Evolutionary conservation across 2,113 vertebrate genomes (phyloP), one percentile per base, ranked within the genome.

Genomic region (Syngnathus typhle): DNA sequence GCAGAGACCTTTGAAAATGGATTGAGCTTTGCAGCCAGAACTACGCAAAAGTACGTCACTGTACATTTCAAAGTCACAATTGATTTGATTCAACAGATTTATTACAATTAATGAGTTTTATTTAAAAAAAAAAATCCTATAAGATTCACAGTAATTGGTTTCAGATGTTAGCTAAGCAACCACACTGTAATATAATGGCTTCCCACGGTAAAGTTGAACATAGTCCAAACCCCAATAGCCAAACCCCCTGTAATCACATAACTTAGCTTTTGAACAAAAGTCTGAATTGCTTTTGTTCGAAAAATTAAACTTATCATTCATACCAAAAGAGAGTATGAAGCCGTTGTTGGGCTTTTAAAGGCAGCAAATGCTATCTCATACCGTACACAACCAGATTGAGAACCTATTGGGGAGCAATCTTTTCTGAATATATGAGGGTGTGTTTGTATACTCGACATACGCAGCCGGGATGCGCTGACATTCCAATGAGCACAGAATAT

Each of bases 31-130:
- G 1, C 49, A 59, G 21, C 18, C 8, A 47, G 36, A 44, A 60
- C 12, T 4, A 52, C 32, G 21, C 38, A 41, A 43, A 19, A 41
- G 16, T 39, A 27, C 2, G 27, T 32, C 27, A 32, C 27, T 61
- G 39, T n/a, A 16, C 9, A 41, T 43, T 21, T 43, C 18, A 43
- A 38, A 38, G 6, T 43, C 18, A 61, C 38, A n/a, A 61, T 11
- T 21, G 6, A 61, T 44, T 49, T 19, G 16, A 3, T 37, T 37
- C 18, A 63, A 80, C 38, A 63, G 77, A 67, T 85, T 85, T 81
- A 88, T 84, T 86, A 81, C 60, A 85, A 60, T 67, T 79, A 32
- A 81, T 69, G 41, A 70, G 63, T 77, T 44, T 81, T 82, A 84
- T 72, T 77, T 60, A 7, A 15, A 9, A 7, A 12, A 41, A 61